These are phyloP conservation scores for Phrynosoma platyrhinos DNA, from an alignment of 2,113 vertebrate genomes.

Conservation along the genomic window DNA sequence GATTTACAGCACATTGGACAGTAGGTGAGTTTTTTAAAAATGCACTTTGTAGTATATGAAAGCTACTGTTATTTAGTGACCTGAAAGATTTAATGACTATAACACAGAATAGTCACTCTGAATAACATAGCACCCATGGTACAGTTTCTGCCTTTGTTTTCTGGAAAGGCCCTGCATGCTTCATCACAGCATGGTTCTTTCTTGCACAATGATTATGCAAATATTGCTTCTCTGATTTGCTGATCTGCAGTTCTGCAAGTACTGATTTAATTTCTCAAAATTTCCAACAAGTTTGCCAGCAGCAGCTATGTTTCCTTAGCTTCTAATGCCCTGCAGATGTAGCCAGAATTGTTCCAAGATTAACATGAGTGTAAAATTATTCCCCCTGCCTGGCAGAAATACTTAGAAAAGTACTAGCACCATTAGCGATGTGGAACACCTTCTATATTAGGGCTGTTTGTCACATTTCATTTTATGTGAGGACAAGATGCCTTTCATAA, in stretches of 20 bases:
- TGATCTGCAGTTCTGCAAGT: conserved; percentile 22
- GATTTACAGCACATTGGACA: neutral
- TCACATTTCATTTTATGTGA: neutral
- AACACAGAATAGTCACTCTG: neutral
- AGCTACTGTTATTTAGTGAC: neutral
- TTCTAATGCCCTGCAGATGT: conserved; percentile 35
- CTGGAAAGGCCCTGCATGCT: neutral
- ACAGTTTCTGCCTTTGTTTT: neutral
- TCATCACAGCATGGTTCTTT: neutral
- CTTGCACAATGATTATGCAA: conserved; percentile 20
- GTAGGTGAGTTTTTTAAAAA: neutral
- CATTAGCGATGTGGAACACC: neutral
- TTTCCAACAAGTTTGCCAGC: conserved; percentile 61
- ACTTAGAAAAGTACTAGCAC: neutral
- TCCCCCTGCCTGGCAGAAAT: neutral
- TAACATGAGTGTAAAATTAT: neutral
- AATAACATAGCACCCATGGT: neutral
- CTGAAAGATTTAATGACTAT: neutral
- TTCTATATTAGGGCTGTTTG: neutral
- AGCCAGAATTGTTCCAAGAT: conserved; percentile 21
- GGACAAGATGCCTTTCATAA: too few species aligned
- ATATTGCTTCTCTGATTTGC: conserved; percentile 1
- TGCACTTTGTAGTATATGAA: neutral
- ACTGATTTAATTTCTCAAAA: conserved; percentile 33
- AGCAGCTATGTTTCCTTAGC: conserved; percentile 46